Base-by-base conservation (phyloP, 2,113 vertebrate species). In the Lasiurus borealis region DNA sequence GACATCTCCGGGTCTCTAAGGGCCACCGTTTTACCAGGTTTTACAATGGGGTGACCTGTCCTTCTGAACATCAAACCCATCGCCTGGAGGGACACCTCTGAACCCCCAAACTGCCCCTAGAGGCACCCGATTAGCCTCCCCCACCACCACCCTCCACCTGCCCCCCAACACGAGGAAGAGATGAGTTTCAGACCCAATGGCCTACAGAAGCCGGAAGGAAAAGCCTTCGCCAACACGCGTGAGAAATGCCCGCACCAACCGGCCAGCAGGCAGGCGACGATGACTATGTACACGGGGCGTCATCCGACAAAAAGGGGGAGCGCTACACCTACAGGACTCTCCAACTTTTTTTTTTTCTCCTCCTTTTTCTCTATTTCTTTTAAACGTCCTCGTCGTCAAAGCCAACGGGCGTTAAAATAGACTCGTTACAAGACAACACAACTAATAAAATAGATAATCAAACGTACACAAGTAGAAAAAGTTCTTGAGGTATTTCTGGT, bases 401-500 rank as follows among this genome's bases (percentile, higher is more conserved):
- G 98, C 98, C 98, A 98, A 98, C 98, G 98, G 98, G 99, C 99
- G 98, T 99, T 99, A 99, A 99, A 99, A 99, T 98, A 99, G 98
- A 98, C 98, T 98, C 98, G 99, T 98, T 99, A 99, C 98, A 98
- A 98, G 98, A 99, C 99, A 99, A 99, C 98, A 99, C 99, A 99
- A 99, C 99, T 99, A 99, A 99, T 98, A 99, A 99, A 99, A 99
- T 99, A 99, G 98, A 99, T 99, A 99, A 99, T 99, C 99, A 99
- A 99, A 99, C 98, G 98, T 98, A 99, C 98, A 99, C 98, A 99
- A 98, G 98, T 99, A 99, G 99, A 99, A 99, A 99, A 99, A 40
- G n/a, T 40, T 98, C 99, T 98, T 99, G 99, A 99, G 99, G 99
- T 99, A 99, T 99, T 99, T 99, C 98, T 99, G 99, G 99, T 99